Conservation (phyloP, 2,797 vertebrate genomes). For the Eptatretus atami region DNA sequence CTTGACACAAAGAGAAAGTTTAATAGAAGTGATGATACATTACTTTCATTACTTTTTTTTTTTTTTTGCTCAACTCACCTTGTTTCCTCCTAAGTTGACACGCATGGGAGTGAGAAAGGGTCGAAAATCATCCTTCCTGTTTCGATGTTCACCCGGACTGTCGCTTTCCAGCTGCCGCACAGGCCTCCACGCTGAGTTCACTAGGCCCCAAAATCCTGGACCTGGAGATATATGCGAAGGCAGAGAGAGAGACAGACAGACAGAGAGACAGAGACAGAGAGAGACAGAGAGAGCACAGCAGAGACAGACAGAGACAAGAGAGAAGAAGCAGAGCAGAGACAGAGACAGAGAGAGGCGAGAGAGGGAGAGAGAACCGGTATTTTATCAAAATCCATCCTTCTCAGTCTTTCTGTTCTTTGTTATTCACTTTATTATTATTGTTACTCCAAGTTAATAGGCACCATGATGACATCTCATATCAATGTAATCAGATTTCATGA, state of each 20-base stretch:
- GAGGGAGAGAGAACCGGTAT: constrained; percentile 9
- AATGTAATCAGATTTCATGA: too few species aligned
- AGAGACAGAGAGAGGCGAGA: neutral
- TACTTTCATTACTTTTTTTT: too few species aligned
- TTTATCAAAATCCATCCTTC: constrained; percentile 8
- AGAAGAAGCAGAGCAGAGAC: too few species aligned
- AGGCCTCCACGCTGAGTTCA: constrained; percentile 98
- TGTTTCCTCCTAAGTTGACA: constrained; percentile 71
- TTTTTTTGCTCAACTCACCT: constrained; percentile 25
- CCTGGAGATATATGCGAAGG: constrained; percentile 20
- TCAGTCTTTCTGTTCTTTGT: neutral
- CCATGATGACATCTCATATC: too few species aligned
- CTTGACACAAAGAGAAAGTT: too few species aligned
- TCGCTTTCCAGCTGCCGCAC: constrained; percentile 78
- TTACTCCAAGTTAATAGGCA: too few species aligned
- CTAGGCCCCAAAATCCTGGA: constrained; percentile 94
- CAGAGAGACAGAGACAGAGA: too few species aligned
- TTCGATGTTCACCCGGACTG: constrained; percentile 97
- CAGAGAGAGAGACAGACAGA: neutral
- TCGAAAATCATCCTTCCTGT: constrained; percentile 99
- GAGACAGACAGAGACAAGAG: too few species aligned
- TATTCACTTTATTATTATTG: neutral
- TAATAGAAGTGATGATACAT: too few species aligned
- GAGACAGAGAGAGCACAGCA: too few species aligned
- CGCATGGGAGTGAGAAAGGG: constrained; percentile 71